Evolutionary conservation across 2,113 vertebrate species (phyloP).

Genomic region (Paramisgurnus dabryanus): DNA sequence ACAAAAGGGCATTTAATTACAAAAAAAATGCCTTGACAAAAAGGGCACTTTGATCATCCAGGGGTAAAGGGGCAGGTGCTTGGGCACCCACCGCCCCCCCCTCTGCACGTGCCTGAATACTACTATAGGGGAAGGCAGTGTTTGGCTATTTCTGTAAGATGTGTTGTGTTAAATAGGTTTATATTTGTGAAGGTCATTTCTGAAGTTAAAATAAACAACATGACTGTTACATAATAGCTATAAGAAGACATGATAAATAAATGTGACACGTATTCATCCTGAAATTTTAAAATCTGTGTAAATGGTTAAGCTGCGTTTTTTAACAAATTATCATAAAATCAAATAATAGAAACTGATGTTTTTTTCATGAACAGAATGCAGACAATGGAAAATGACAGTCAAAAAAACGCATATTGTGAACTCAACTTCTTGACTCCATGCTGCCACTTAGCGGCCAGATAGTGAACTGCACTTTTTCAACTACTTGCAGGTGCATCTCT

Average conservation of each 20-base stretch:
- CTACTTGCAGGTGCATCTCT: conserved; percentile 24
- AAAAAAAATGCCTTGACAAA: too few relatives aligned
- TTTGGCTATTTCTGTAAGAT: background rate
- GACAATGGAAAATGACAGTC: conserved; percentile 58
- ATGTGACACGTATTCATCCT: background rate
- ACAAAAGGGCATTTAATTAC: too few relatives aligned
- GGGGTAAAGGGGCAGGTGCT: too few relatives aligned
- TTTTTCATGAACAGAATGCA: conserved; percentile 38
- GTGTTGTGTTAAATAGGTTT: too few relatives aligned
- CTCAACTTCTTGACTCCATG: conserved; percentile 61
- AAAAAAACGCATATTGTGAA: background rate
- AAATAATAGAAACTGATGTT: background rate
- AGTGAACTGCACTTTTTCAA: conserved; percentile 34
- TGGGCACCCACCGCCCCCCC: too few relatives aligned
- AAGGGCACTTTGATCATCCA: too few relatives aligned
- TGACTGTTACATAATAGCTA: too few relatives aligned
- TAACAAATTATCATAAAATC: background rate
- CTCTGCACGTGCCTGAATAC: too few relatives aligned
- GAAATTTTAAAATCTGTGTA: background rate
- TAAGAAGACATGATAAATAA: too few relatives aligned
- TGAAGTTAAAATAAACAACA: background rate
- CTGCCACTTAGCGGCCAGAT: conserved; percentile 74
- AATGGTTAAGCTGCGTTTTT: background rate
- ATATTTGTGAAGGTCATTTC: background rate
- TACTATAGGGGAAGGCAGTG: background rate